phyloP scores from a whole-genome alignment of 2,797 vertebrate genomes.

The Sciaenops ocellatus region DNA sequence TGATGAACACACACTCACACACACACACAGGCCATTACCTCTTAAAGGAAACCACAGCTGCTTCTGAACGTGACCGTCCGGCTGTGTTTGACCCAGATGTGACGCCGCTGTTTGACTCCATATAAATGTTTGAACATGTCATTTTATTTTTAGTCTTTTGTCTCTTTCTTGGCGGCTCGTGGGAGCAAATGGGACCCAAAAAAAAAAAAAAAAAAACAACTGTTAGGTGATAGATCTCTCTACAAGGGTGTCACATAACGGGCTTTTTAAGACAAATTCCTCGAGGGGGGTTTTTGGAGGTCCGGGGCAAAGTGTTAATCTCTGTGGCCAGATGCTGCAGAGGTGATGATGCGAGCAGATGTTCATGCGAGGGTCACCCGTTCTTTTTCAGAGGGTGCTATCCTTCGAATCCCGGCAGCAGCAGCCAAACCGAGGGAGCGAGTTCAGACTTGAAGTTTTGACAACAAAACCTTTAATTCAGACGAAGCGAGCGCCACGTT shows the following conservation, averaged over 20 bases:
- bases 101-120: neutral
- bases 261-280: constrained; percentile 72
- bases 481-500: constrained; percentile 13
- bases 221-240: constrained; percentile 75
- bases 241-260: constrained; percentile 71
- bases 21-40: constrained; percentile 56
- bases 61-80: constrained; percentile 39
- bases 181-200: constrained; percentile 69
- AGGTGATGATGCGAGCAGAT: constrained; percentile 82
- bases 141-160: constrained; percentile 7
- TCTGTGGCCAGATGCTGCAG: constrained; percentile 76
- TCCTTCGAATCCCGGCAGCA: constrained; percentile 3
- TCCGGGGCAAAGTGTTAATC: constrained; percentile 76
- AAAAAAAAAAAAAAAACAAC: constrained; percentile 51
- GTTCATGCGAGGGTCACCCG: constrained; percentile 64
- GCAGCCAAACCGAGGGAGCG: neutral
- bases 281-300: constrained; percentile 57
- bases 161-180: constrained; percentile 49
- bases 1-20: constrained; percentile 44
- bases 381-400: constrained; percentile 21
- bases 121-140: too few relatives aligned
- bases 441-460: constrained; percentile 30
- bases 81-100: neutral
- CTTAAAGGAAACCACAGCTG: constrained; percentile 68
- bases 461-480: constrained; percentile 44